Evolutionary conservation across 2,113 vertebrate species (phyloP), one percentile per base, ranked within the genome.

Genomic region (Mobula hypostoma): DNA sequence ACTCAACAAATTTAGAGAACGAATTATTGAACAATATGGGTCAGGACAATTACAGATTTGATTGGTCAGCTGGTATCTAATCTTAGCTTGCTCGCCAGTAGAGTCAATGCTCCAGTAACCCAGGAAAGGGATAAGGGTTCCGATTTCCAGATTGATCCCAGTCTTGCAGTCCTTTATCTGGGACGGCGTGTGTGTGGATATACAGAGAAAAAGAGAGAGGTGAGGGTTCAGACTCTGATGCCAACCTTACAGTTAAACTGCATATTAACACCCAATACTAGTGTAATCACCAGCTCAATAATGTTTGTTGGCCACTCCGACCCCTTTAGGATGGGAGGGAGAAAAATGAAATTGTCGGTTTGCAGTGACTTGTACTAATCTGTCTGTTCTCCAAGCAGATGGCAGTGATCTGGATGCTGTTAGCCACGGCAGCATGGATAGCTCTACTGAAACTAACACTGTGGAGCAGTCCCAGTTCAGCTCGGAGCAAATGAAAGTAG

Each of bases 391-490:
- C 94, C 94, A 94, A 95, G 94, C 96, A 98, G 98, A 98, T 94
- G 96, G 97, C 96, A 98, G 97, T 94, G 98, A 98, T 96, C 97
- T 97, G 92, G 97, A 98, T 96, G 97, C 97, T 66, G 96, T 98
- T 95, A 98, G 97, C 95, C 97, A 98, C 92, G 98, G 97, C 95
- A 98, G 97, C 96, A 95, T 98, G 96, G 98, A 98, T 96, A 98
- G 98, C 94, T 96, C 96, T 95, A 97, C 97, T 95, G 97, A 98
- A 94, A 95, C 95, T 95, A 96, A 96, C 96, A 96, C 96, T 76
- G 96, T 96, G 77, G 98, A 98, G 94, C 97, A 97, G 94, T 96
- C 96, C 48, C 97, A 97, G 94, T 97, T 98, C 94, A 97, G 96
- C 95, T 96, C 96, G 0, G 97, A 98, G 96, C 97, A 97, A 96